These are phyloP conservation scores for Erpetoichthys calabaricus DNA, from an alignment of 2,797 vertebrate genomes.

Conservation along the genomic window DNA sequence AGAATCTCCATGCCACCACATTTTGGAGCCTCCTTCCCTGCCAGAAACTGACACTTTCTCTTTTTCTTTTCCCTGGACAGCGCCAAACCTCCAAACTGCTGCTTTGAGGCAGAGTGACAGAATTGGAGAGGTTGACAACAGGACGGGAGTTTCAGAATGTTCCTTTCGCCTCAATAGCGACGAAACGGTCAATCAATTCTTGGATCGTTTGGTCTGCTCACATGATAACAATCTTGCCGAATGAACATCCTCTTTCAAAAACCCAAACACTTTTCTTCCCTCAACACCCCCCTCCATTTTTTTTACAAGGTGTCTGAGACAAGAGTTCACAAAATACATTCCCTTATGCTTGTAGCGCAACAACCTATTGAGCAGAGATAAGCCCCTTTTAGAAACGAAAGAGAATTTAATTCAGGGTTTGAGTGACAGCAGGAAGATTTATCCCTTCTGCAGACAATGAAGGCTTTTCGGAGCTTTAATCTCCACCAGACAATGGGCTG, in stretches of 20 bases:
- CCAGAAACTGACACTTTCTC: conserved; percentile 20
- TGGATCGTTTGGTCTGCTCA: conserved; percentile 13
- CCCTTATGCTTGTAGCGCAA: conserved; percentile 77
- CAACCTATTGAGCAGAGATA: conserved; percentile 96
- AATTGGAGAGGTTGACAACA: conserved; percentile 20
- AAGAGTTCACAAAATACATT: conserved; percentile 68
- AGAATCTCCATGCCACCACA: conserved; percentile 19
- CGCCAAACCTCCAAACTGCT: conserved; percentile 13
- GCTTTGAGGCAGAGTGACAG: conserved; percentile 17
- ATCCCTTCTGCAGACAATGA: conserved; percentile 88
- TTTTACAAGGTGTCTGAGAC: conserved; percentile 52
- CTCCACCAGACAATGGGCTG: conserved; percentile 85
- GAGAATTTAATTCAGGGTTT: conserved; percentile 94
- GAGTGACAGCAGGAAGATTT: conserved; percentile 99
- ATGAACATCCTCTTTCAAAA: conserved; percentile 47
- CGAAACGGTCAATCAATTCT: conserved; percentile 35
- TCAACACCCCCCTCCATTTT: conserved; percentile 31
- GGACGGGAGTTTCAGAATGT: conserved; percentile 33
- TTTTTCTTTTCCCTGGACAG: conserved; percentile 8
- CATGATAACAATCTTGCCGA: conserved; percentile 22
- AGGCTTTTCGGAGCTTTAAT: conserved; percentile 91
- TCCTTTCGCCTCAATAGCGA: conserved; percentile 21
- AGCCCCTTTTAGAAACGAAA: conserved; percentile 92
- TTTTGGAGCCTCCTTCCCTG: conserved; percentile 7
- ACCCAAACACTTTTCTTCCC: conserved; percentile 35